These are phyloP conservation scores for Anser cygnoides DNA, from an alignment of 2,113 vertebrate species.

Conservation along the genomic window DNA sequence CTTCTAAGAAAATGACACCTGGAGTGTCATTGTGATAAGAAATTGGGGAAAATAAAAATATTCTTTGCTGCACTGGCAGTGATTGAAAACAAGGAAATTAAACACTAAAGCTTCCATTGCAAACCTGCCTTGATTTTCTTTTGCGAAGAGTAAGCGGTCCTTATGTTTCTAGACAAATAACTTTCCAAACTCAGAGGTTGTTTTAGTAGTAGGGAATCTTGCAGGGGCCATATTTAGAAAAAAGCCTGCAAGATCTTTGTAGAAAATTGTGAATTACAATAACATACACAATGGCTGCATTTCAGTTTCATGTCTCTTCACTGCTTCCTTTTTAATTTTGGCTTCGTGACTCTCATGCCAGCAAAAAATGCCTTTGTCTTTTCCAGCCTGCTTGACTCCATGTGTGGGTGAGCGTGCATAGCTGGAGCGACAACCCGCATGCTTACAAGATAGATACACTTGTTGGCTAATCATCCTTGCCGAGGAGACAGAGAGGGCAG, in stretches of 20 bases:
- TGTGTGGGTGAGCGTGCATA: conserved; percentile 11
- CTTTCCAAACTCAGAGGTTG: not conserved
- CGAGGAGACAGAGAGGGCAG: not conserved
- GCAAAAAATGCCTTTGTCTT: conserved; percentile 20
- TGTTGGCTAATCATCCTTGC: not conserved
- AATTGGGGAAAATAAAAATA: too few species aligned
- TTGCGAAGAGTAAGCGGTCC: not conserved
- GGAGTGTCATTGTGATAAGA: not conserved
- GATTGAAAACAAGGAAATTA: not conserved
- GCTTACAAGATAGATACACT: not conserved
- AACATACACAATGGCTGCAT: not conserved
- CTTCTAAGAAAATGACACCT: not conserved
- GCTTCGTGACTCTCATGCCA: conserved; percentile 19
- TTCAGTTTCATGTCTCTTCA: not conserved
- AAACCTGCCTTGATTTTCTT: not conserved
- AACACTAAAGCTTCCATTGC: not conserved
- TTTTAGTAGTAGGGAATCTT: not conserved
- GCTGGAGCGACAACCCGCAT: not conserved
- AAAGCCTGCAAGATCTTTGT: not conserved
- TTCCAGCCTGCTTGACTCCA: conserved; percentile 11
- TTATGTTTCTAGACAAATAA: not conserved
- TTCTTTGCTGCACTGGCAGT: not conserved
- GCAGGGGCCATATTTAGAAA: not conserved
- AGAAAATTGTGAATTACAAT: not conserved
- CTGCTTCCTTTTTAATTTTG: conserved; percentile 37